Conservation (phyloP, 35 echinoderm and acorn worm genomes). For the Holothuria glaberrima region DNA sequence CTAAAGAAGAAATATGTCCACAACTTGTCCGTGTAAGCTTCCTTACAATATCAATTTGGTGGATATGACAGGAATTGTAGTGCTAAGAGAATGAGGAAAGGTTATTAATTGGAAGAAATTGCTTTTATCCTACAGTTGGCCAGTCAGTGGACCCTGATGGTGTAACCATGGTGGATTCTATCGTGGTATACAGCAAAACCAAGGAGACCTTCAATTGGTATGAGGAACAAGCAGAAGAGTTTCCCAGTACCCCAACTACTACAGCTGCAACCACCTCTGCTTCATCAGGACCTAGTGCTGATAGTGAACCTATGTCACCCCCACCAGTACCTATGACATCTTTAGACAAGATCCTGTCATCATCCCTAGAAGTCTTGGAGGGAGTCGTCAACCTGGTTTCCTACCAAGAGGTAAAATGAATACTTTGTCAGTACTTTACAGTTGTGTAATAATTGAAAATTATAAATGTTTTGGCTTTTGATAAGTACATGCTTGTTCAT, state of each 20-base stretch:
- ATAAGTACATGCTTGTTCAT: neutral
- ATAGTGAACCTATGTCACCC: constrained; percentile 75
- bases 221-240: constrained; percentile 95
- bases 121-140: constrained; percentile 65
- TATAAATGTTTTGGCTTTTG: neutral
- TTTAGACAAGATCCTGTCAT: constrained; percentile 86
- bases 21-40: too few relatives aligned
- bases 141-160: constrained; percentile 89
- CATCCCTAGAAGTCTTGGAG: constrained; percentile 86
- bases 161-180: constrained; percentile 98
- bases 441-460: too few relatives aligned
- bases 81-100: too few relatives aligned
- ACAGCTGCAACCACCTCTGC: constrained; percentile 59
- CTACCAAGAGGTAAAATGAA: constrained; percentile 54
- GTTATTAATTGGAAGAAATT: neutral
- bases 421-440: too few relatives aligned
- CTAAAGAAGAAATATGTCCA: neutral
- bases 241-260: constrained; percentile 71
- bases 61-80: too few relatives aligned
- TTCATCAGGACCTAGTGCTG: constrained; percentile 33
- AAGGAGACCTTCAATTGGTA: constrained; percentile 97
- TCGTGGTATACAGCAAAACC: constrained; percentile 98
- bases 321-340: constrained; percentile 82
- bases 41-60: too few relatives aligned
- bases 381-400: constrained; percentile 77